phyloP scores from a whole-genome alignment of 2,113 vertebrate species.

The Salvator merianae region DNA sequence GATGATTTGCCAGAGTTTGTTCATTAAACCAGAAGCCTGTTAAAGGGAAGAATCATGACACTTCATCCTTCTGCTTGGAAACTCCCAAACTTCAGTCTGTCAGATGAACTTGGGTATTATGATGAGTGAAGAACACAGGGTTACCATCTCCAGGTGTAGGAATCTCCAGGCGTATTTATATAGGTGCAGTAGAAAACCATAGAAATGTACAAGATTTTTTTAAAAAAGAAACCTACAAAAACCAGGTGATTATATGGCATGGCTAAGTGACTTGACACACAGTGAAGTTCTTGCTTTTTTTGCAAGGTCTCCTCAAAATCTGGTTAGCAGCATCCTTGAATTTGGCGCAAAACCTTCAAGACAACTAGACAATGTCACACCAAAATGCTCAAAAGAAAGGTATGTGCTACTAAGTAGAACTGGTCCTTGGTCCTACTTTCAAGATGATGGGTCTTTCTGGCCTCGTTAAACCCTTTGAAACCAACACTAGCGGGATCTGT shows the following conservation, averaged over 20 bases:
- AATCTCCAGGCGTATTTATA: background rate
- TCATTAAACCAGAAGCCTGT: too few relatives aligned
- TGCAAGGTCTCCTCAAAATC: background rate
- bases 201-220: too few relatives aligned
- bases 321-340: slow-evolving; percentile 3
- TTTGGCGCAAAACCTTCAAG: too few relatives aligned
- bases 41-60: too few relatives aligned
- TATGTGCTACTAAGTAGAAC: background rate
- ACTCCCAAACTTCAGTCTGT: too few relatives aligned
- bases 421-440: slow-evolving; percentile 30
- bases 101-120: too few relatives aligned
- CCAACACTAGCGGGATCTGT: slow-evolving; percentile 45
- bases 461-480: slow-evolving; percentile 16
- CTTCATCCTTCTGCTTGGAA: too few relatives aligned
- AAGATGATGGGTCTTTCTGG: slow-evolving; percentile 54
- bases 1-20: too few relatives aligned
- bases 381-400: background rate
- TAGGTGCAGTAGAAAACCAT: background rate
- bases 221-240: background rate
- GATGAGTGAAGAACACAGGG: background rate
- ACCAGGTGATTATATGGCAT: background rate
- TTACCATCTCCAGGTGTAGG: too few relatives aligned
- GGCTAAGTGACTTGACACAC: background rate
- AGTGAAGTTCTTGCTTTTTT: background rate
- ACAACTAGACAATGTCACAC: background rate